Conservation (phyloP, 2,113 vertebrate genomes). For the Eidolon helvum region DNA sequence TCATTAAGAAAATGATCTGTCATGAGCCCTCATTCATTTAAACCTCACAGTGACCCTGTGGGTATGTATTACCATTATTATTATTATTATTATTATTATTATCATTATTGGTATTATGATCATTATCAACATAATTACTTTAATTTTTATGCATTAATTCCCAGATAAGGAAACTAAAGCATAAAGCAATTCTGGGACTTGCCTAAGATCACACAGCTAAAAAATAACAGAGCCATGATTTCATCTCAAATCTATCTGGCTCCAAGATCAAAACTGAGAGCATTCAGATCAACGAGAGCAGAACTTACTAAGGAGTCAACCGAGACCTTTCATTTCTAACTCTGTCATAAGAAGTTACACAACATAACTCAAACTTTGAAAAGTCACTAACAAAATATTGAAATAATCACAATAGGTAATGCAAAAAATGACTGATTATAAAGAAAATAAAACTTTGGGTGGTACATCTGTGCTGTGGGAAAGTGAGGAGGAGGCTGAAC, state of each 20-base stretch:
- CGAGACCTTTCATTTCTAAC: background rate
- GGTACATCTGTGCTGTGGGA: background rate
- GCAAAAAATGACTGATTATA: background rate
- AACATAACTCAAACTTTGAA: background rate
- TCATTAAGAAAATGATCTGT: conserved; percentile 53
- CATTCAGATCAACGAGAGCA: background rate
- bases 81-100: too few relatives aligned
- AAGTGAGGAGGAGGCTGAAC: background rate
- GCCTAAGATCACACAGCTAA: background rate
- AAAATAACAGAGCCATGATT: background rate
- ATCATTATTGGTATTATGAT: background rate
- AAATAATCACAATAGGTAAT: background rate
- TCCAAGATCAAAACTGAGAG: background rate
- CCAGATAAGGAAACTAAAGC: conserved; percentile 9
- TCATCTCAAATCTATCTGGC: background rate
- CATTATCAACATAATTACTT: background rate
- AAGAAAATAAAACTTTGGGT: background rate
- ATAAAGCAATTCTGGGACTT: background rate
- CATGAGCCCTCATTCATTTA: background rate
- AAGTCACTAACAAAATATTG: background rate
- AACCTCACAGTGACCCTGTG: background rate
- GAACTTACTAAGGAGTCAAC: background rate
- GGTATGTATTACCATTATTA: background rate
- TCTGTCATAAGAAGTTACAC: background rate
- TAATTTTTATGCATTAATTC: conserved; percentile 40